Conservation (phyloP, 2,888 invertebrate species). For the Cabera pusaria region DNA sequence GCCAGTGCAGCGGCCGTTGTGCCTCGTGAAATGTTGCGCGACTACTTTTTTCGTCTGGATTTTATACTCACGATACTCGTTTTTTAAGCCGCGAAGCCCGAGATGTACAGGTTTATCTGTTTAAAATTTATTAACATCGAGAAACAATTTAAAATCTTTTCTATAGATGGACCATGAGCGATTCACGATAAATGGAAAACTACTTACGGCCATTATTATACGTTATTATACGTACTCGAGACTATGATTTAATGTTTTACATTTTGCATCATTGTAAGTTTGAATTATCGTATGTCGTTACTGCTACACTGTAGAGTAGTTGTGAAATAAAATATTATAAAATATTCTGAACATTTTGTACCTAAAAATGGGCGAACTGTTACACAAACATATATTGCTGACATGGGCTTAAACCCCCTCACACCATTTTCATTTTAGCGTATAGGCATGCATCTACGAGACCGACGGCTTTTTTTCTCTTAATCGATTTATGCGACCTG, state of each 20-base stretch:
- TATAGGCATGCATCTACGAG: no score
- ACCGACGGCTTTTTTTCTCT: no score
- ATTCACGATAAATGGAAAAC: slow-evolving; percentile 74
- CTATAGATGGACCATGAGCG: slow-evolving; percentile 70
- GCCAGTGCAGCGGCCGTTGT: slow-evolving; percentile 79
- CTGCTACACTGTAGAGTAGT: no score
- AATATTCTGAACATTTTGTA: no score
- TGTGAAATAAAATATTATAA: no score
- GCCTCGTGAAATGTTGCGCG: slow-evolving; percentile 82
- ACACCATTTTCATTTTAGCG: no score
- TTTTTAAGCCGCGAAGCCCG: slow-evolving; percentile 79
- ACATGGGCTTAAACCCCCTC: no score
- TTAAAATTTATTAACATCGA: slow-evolving; percentile 83
- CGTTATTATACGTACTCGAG: slow-evolving; percentile 52
- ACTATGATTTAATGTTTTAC: slow-evolving; percentile 38
- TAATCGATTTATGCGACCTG: no score
- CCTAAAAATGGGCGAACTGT: no score
- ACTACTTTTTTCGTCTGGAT: slow-evolving; percentile 84
- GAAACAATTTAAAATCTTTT: slow-evolving; percentile 81
- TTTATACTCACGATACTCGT: slow-evolving; percentile 79
- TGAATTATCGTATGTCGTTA: slow-evolving; percentile 20
- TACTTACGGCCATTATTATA: slow-evolving; percentile 56
- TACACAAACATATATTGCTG: no score
- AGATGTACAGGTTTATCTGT: slow-evolving; percentile 83
- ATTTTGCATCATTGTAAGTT: slow-evolving; percentile 28